These are phyloP conservation scores for Eudasyphora cyanicolor DNA, from an alignment of 2,888 invertebrate species.

Conservation along the genomic window DNA sequence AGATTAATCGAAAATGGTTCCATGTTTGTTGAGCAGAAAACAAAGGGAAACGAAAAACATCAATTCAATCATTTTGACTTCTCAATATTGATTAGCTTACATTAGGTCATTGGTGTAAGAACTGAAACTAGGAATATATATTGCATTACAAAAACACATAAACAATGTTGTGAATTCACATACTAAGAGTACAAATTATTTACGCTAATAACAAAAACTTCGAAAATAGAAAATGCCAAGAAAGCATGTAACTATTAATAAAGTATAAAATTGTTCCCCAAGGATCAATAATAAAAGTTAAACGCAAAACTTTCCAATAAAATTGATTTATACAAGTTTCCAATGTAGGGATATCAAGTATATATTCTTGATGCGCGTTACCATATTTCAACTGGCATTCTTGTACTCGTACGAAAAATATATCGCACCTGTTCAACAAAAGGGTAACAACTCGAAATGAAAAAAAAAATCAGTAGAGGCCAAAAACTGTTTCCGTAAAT, in stretches of 20 bases:
- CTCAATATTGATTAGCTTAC: conserved; percentile 8
- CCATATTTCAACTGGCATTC: background rate
- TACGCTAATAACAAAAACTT: background rate
- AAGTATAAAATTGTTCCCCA: conserved; percentile 56
- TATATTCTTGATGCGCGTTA: background rate
- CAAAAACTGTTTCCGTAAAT: too few relatives aligned
- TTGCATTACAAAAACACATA: too few relatives aligned
- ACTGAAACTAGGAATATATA: background rate
- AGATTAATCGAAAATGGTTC: background rate
- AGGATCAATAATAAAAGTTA: conserved; percentile 54
- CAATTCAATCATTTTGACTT: background rate
- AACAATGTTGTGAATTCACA: background rate
- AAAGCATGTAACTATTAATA: conserved; percentile 45
- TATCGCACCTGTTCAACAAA: too few relatives aligned
- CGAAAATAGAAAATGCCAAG: background rate
- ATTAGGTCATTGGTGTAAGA: background rate
- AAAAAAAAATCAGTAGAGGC: too few relatives aligned
- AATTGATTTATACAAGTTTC: conserved; percentile 50
- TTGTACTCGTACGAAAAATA: background rate
- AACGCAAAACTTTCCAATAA: conserved; percentile 44
- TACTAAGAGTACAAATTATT: background rate
- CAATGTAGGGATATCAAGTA: background rate
- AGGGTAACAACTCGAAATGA: background rate
- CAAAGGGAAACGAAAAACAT: background rate
- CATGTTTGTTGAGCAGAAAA: background rate